Conservation (phyloP, 2,888 invertebrate genomes). For the Troilus luridus region DNA sequence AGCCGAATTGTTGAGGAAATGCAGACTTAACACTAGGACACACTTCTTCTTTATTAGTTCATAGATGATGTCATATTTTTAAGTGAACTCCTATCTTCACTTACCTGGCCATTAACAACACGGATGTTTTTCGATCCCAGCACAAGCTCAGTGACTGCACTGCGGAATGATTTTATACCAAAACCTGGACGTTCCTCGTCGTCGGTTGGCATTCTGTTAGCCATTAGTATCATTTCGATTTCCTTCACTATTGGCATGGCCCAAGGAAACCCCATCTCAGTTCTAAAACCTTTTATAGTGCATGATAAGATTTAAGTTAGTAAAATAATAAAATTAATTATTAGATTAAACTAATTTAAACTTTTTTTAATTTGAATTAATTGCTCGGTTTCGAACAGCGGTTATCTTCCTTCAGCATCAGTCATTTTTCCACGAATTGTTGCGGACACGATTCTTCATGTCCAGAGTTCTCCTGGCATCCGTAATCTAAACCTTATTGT, state of each 20-base stretch:
- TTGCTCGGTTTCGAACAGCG: too few species aligned
- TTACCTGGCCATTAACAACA: neutral
- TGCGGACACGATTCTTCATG: too few species aligned
- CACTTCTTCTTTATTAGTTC: too few species aligned
- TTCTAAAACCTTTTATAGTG: neutral
- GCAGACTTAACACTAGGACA: too few species aligned
- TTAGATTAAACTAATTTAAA: neutral
- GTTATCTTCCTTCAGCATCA: too few species aligned
- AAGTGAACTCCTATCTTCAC: neutral
- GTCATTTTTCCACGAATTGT: too few species aligned
- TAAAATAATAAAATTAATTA: neutral
- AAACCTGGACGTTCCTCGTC: neutral
- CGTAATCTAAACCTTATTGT: too few species aligned
- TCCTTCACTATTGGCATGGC: neutral
- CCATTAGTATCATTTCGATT: neutral
- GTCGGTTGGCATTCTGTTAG: neutral
- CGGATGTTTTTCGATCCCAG: neutral
- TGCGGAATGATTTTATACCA: neutral
- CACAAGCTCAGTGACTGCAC: neutral
- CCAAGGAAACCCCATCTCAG: constrained; percentile 25
- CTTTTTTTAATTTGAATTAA: neutral
- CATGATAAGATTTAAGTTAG: neutral
- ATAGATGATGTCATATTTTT: too few species aligned
- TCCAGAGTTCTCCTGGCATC: too few species aligned
- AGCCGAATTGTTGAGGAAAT: too few species aligned